Percentiles rank a stretch among this genome's conserved stretches.
These are phyloP conservation scores for Axea sp. DNA, from an alignment of 2,888 invertebrate species.

Conservation along the genomic window DNA sequence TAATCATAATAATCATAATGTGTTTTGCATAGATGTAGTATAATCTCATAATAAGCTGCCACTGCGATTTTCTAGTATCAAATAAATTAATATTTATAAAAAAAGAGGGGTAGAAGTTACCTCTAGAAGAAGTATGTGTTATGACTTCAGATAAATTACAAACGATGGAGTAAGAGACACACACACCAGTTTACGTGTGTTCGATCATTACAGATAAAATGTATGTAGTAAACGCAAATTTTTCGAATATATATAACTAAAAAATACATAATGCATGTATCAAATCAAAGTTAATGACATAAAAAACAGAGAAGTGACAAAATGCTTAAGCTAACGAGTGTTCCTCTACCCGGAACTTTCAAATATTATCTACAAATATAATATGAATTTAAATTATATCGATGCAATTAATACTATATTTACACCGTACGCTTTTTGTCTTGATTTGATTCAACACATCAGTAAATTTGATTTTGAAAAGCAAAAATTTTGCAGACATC, in stretches of 20 bases:
- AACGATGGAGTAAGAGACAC: conserved; percentile 7
- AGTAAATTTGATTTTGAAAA: not conserved
- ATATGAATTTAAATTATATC: conserved; percentile 15
- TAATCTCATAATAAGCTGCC: conserved; percentile 25
- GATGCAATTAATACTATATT: conserved; percentile 29
- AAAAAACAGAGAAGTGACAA: conserved; percentile 9
- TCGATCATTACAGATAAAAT: conserved; percentile 13
- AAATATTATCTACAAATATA: conserved; percentile 37
- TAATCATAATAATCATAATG: conserved; percentile 9
- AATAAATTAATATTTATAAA: conserved; percentile 21
- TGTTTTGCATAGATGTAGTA: conserved; percentile 2
- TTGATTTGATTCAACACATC: not conserved
- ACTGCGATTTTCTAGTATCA: conserved; percentile 10
- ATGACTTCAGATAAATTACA: conserved; percentile 7
- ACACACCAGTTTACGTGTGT: conserved; percentile 14
- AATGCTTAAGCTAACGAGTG: conserved; percentile 18
- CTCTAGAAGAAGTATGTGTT: conserved; percentile 7
- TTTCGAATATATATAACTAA: not conserved
- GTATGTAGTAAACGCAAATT: conserved; percentile 16
- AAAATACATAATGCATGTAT: conserved; percentile 7
- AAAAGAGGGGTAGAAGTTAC: conserved; percentile 9
- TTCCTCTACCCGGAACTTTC: conserved; percentile 10
- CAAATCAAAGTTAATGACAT: conserved; percentile 18
- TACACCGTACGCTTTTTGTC: conserved; percentile 20
- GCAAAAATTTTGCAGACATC: not conserved